Base-by-base conservation (phyloP, 2,888 invertebrate genomes). In the Rhorus exstirpatorius region DNA sequence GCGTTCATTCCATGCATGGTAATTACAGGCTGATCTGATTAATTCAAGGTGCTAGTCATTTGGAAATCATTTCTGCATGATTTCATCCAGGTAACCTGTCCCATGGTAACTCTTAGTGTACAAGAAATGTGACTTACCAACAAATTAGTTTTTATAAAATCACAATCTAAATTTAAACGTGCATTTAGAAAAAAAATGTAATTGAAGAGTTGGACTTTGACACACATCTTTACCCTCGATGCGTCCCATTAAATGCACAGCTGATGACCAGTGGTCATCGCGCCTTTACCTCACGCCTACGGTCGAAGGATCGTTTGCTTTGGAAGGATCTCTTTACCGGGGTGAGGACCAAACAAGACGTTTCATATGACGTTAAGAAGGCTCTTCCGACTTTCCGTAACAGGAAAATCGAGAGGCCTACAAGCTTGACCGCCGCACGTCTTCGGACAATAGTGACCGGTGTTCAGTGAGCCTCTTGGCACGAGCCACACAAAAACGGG, bases 401-500 rank as follows among this genome's bases (percentile, higher is more conserved):
- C n/a, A n/a, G 21, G 49, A 63, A 55, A 63, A 41, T 19, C 63
- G 55, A 31, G 24, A 44, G 31, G 21, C n/a, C n/a, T 31, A 14
- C 41, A 17, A 71, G 53, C 77, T 68, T 67, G 55, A 58, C 35
- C 19, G 58, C 31, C 3, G 41, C 19, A 3, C 31, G 51, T 72
- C 35, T 51, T 58, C 51, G 77, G 78, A 85, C 83, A 84, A 76
- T 83, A 71, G 60, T 74, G 80, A 79, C 75, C 75, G 82, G 71
- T 65, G 79, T 67, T 72, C 71, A 24, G 35, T 51, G 65, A 49
- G 51, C 51, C 70, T 79, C 67, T 70, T 31, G 58, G 78, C 79
- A 80, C 74, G 79, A 81, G 81, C 74, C 74, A 17, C 8, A 12
- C 8, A 21, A 17, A 7, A 46, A 41, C 55, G 17, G 1, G 26